Evolutionary conservation across 2,888 invertebrate species (phyloP), one percentile per base, ranked within the genome.

Genomic region (Busseola fusca): DNA sequence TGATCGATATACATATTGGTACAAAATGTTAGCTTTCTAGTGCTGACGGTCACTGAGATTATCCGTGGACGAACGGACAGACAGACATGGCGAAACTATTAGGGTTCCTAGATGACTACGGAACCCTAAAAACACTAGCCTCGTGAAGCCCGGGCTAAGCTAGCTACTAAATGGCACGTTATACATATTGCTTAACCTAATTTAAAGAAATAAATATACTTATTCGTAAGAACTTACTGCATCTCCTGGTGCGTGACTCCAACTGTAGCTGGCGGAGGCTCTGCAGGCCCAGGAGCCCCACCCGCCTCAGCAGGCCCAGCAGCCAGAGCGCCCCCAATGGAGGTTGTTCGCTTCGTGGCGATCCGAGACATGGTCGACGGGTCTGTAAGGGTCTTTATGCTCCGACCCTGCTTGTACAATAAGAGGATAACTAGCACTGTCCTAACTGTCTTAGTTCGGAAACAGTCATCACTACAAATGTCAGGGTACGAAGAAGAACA

Each of bases 161-260:
- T n/a, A n/a, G n/a, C n/a, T n/a, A n/a, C n/a, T n/a, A n/a, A n/a
- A n/a, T n/a, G n/a, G n/a, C n/a, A n/a, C n/a, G n/a, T n/a, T n/a
- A n/a, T n/a, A n/a, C n/a, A n/a, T n/a, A n/a, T n/a, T n/a, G n/a
- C n/a, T n/a, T n/a, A n/a, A n/a, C n/a, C n/a, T n/a, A n/a, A n/a
- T n/a, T 21, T 60, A 42, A 1, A 27, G 40, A 40, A 25, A 18
- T 40, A 27, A 27, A 42, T 27, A 21, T 27, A 4, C 9, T 30
- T 52, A n/a, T 16, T 30, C 16, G 10, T 34, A 57, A 56, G 5
- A 52, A 63, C 78, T 64, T 52, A 78, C 78, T 66, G 10, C 78
- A 78, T 60, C 56, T 78, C 73, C 6, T 37, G 1, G 5, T 45
- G 66, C 18, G 69, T 69, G 54, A 69, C 72, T 45, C 54, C 10